phyloP scores from a whole-genome alignment of 1,140 invertebrate genomes.

The Zaprionus nigranus region DNA sequence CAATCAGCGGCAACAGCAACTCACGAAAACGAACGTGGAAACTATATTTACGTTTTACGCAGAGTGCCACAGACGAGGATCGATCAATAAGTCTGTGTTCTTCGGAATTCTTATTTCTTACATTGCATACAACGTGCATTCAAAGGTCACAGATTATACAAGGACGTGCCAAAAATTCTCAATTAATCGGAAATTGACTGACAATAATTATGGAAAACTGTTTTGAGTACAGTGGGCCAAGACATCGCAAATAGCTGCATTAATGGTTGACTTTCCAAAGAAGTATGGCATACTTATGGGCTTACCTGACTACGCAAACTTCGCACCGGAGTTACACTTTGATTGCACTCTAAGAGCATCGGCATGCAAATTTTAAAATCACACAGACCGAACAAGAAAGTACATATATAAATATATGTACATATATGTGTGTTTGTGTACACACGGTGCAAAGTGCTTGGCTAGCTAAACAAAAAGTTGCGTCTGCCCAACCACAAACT shows the following conservation, averaged over 20 bases:
- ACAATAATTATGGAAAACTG: too few species aligned
- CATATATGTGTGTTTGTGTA: background rate
- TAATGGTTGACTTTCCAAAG: slow-evolving; percentile 3
- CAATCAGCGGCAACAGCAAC: slow-evolving; percentile 35
- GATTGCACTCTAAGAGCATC: slow-evolving; percentile 20
- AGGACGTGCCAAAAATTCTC: background rate
- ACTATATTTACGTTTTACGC: slow-evolving; percentile 5
- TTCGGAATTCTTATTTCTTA: background rate
- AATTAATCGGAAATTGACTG: background rate
- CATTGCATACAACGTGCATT: background rate
- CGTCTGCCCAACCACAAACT: slow-evolving; percentile 66
- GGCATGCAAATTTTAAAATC: slow-evolving; percentile 67
- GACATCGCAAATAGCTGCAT: background rate
- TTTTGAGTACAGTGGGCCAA: background rate
- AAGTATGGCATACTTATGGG: slow-evolving; percentile 59
- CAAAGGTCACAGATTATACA: background rate
- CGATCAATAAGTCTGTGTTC: slow-evolving; percentile 1
- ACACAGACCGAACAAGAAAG: slow-evolving; percentile 26
- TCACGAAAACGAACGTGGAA: slow-evolving; percentile 13
- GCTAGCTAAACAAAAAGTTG: slow-evolving; percentile 49
- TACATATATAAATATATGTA: background rate
- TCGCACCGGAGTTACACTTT: slow-evolving; percentile 4
- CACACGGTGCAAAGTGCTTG: background rate
- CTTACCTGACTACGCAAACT: slow-evolving; percentile 29
- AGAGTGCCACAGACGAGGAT: background rate